A percentile compares a stretch with the other conserved stretches of the same genome.
phyloP scores from a whole-genome alignment of 92 coral and sea anemone species.

The Palythoa heliodiscus region DNA sequence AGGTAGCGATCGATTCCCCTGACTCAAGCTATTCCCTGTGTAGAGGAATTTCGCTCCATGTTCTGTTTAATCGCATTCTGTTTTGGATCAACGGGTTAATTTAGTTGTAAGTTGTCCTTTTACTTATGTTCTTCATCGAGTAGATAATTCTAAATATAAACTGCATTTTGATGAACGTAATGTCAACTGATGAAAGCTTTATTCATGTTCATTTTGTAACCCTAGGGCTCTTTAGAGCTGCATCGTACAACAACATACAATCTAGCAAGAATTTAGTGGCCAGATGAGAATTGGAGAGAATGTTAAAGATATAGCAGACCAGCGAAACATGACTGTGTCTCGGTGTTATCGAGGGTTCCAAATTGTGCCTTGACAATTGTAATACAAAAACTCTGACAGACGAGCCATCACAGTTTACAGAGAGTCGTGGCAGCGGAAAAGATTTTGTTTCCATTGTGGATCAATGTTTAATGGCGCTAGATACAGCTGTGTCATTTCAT shows the following conservation, averaged over 20 bases:
- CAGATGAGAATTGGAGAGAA: conserved; percentile 28
- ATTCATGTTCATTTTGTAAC: conserved; percentile 66
- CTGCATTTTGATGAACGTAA: conserved; percentile 89
- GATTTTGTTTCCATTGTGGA: conserved; percentile 57
- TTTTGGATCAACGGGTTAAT: conserved; percentile 20
- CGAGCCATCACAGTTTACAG: conserved; percentile 21
- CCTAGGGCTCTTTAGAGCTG: conserved; percentile 57
- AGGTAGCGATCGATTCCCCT: not conserved
- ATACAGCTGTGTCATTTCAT: conserved; percentile 75
- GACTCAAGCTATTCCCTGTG: not conserved
- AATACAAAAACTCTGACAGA: conserved; percentile 18
- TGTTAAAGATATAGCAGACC: not conserved
- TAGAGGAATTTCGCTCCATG: not conserved
- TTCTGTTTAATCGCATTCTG: not conserved
- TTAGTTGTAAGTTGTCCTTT: conserved; percentile 37
- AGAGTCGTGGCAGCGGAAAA: conserved; percentile 30
- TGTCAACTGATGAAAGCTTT: conserved; percentile 94
- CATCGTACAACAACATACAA: conserved; percentile 50
- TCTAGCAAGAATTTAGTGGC: conserved; percentile 44
- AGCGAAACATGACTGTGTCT: conserved; percentile 29
- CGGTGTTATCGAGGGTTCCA: conserved; percentile 4
- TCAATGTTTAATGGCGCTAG: conserved; percentile 93
- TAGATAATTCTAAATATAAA: conserved; percentile 80
- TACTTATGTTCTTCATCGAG: conserved; percentile 24
- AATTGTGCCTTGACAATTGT: conserved; percentile 36